Percentiles rank a stretch among this genome's conserved stretches.
Evolutionary conservation across 1,140 invertebrate species (phyloP).

Genomic region (Coelopa frigida): DNA sequence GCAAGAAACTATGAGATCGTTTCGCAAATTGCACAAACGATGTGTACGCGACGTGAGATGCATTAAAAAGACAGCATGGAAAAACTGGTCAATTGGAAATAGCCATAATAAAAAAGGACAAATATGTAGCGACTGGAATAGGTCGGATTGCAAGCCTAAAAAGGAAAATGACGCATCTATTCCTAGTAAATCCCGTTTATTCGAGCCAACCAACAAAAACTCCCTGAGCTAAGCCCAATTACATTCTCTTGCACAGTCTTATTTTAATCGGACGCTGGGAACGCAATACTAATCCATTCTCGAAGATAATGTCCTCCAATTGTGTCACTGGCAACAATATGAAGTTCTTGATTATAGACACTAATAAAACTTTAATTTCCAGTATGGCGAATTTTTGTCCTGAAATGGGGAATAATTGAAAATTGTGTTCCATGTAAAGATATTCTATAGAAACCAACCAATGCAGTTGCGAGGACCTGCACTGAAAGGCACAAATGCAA

Average conservation of each 20-base stretch:
- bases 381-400: constrained; percentile 17
- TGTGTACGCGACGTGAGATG: too few relatives aligned
- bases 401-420: constrained; percentile 1
- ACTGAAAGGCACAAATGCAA: constrained; percentile 55
- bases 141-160: too few relatives aligned
- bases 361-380: constrained; percentile 12
- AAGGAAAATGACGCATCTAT: too few relatives aligned
- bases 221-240: too few relatives aligned
- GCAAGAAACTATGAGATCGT: too few relatives aligned
- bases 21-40: too few relatives aligned
- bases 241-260: background rate
- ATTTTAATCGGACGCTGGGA: constrained; percentile 8
- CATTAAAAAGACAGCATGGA: too few relatives aligned
- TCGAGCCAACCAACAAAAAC: too few relatives aligned
- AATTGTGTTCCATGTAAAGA: background rate
- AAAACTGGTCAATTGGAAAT: too few relatives aligned
- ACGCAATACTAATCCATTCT: constrained; percentile 11
- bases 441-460: constrained; percentile 17
- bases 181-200: too few relatives aligned
- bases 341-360: constrained; percentile 9
- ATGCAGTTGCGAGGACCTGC: constrained; percentile 39
- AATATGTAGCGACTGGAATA: too few relatives aligned
- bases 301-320: constrained; percentile 11
- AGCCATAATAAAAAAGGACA: too few relatives aligned
- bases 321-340: constrained; percentile 8